Evolutionary conservation across 2,888 invertebrate genomes (phyloP).

Genomic region (Diarsia mendica): DNA sequence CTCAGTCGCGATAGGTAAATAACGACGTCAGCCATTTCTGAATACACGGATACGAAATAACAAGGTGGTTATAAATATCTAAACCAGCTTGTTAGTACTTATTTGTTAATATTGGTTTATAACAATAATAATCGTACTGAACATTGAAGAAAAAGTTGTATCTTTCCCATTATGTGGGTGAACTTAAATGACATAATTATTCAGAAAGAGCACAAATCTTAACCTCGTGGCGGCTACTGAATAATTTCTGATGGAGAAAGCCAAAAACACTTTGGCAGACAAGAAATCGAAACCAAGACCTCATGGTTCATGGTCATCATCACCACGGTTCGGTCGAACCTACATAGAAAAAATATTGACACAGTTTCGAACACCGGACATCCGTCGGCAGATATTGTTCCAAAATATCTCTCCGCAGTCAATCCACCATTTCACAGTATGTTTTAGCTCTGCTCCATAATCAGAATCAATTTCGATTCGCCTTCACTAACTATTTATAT

Average conservation of each 20-base stretch:
- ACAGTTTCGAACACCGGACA: not conserved
- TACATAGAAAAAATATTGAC: not conserved
- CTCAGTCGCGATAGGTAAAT: conserved; percentile 4
- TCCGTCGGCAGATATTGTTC: not conserved
- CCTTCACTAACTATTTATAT: not conserved
- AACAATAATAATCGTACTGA: not conserved
- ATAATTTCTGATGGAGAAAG: too few relatives aligned
- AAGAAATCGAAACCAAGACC: too few relatives aligned
- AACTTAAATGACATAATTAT: too few relatives aligned
- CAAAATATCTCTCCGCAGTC: not conserved
- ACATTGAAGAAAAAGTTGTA: not conserved
- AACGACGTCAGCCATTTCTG: conserved; percentile 20
- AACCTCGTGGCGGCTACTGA: too few relatives aligned
- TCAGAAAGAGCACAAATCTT: too few relatives aligned
- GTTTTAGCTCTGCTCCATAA: not conserved
- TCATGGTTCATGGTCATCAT: too few relatives aligned
- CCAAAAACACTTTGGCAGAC: too few relatives aligned
- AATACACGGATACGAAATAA: conserved; percentile 7
- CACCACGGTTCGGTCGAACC: too few relatives aligned
- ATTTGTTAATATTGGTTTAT: too few relatives aligned
- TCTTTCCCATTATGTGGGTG: not conserved
- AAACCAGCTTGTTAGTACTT: not conserved
- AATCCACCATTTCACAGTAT: too few relatives aligned
- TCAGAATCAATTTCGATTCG: not conserved
- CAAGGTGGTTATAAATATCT: not conserved